Evolutionary conservation across 2,888 invertebrate species (phyloP), one percentile per base, ranked within the genome.

Genomic region (Cistogaster globosa): DNA sequence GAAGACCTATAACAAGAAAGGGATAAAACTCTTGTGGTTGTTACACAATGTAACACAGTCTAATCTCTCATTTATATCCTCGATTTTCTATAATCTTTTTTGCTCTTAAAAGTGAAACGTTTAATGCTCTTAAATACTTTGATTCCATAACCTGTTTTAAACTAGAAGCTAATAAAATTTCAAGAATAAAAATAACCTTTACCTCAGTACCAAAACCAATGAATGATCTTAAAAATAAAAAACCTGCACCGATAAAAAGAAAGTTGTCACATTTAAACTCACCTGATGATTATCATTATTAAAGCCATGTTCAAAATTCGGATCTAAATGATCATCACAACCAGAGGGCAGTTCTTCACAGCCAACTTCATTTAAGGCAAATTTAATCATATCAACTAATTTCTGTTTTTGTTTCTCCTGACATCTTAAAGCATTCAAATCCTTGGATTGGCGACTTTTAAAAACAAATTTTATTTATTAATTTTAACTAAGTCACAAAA

Each of bases 301-400:
- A 78, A 90, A 92, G 84, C 91, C 90, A 85, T 92, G 92, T 85
- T 95, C 96, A 86, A 93, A 95, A 92, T 93, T 94, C 93, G 88
- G 95, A 93, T 93, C 93, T 58, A 92, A 88, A 45, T 90, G 90
- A 69, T 92, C 87, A 87, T 95, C 95, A 91, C 97, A 97, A 69
- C 97, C 97, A 9, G 96, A 96, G 18, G 97, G 97, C 81, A 96
- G 94, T 93, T 97, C 97, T 92, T 97, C 97, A 91, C 97, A 97
- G 77, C 97, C 97, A 38, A 97, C 94, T 92, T 97, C 97, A 82
- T 96, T 97, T 82, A 97, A 93, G n/a, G 97, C 97, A 62, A 95
- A 94, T 89, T 96, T 95, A 87, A 97, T 97, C 91, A 97, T 95
- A 90, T 97, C 97, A 5, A 96, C 95, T 90, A 98, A 96, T 88